These are phyloP conservation scores for Muntiacus muntjak DNA, from an alignment of 2,113 vertebrate genomes.

Conservation along the genomic window DNA sequence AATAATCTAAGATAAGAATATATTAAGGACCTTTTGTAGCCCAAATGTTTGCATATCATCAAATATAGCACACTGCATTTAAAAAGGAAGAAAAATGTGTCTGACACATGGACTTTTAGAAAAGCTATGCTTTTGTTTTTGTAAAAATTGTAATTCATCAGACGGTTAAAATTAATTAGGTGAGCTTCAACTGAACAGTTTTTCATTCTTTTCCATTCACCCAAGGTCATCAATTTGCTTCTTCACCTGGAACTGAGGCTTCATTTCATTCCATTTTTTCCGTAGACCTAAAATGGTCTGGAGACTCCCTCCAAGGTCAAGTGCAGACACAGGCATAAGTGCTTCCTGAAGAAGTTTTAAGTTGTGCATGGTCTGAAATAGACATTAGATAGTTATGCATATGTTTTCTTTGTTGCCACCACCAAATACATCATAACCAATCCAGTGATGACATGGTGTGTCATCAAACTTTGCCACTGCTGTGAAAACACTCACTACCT, in stretches of 20 bases:
- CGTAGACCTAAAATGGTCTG: conserved; percentile 78
- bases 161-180: neutral
- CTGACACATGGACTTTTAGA: neutral
- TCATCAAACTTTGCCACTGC: neutral
- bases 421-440: neutral
- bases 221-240: neutral
- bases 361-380: conserved; percentile 81
- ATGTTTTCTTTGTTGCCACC: neutral
- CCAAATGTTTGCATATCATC: neutral
- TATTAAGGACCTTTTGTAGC: neutral
- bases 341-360: conserved; percentile 82
- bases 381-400: neutral
- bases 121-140: neutral
- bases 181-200: neutral
- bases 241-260: conserved; percentile 86
- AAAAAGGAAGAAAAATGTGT: neutral
- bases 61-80: neutral
- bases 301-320: conserved; percentile 84
- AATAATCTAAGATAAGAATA: neutral
- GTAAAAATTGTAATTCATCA: neutral
- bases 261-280: conserved; percentile 83
- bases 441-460: neutral
- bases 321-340: conserved; percentile 75
- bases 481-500: neutral
- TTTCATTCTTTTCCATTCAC: neutral